Evolutionary conservation across 2,797 vertebrate genomes (phyloP).

Genomic region (Linurgus olivaceus): DNA sequence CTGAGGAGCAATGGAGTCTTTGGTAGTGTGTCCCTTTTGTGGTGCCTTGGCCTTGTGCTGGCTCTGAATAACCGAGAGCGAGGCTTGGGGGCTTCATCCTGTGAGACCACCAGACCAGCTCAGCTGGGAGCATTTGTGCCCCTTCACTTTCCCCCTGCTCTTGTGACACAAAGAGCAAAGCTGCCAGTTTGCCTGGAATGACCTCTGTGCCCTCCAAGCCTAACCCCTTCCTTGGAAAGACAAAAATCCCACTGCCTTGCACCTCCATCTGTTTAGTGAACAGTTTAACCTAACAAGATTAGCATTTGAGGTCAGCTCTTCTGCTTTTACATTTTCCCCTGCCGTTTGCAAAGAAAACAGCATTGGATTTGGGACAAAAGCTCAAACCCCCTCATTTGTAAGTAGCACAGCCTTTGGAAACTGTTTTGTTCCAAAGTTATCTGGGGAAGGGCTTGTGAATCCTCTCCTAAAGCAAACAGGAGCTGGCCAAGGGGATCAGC

Average conservation of each 20-base stretch:
- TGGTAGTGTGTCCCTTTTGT: not conserved
- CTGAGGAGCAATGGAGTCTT: accelerated
- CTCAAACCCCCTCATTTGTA: constrained; percentile 50
- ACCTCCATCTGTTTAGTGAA: constrained; percentile 66
- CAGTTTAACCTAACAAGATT: constrained; percentile 74
- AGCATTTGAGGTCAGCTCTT: constrained; percentile 46
- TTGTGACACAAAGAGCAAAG: constrained; percentile 48
- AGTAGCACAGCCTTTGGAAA: constrained; percentile 45
- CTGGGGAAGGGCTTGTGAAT: not conserved
- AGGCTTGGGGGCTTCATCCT: not conserved
- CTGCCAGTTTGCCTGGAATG: constrained; percentile 43
- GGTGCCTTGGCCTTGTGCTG: not conserved
- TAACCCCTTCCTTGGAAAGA: constrained; percentile 36
- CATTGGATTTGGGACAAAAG: constrained; percentile 58
- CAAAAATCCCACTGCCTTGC: constrained; percentile 55
- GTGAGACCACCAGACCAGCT: not conserved
- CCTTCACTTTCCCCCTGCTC: not conserved
- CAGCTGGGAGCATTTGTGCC: not conserved
- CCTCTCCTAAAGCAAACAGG: not conserved
- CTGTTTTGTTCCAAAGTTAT: constrained; percentile 45
- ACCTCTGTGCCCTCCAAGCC: constrained; percentile 49
- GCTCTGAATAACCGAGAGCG: accelerated
- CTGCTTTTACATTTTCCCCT: not conserved
- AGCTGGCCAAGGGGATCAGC: not conserved
- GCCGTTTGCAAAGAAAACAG: constrained; percentile 57